Evolutionary conservation across 2,888 invertebrate species (phyloP).

Genomic region (Tryphoninae sp.): DNA sequence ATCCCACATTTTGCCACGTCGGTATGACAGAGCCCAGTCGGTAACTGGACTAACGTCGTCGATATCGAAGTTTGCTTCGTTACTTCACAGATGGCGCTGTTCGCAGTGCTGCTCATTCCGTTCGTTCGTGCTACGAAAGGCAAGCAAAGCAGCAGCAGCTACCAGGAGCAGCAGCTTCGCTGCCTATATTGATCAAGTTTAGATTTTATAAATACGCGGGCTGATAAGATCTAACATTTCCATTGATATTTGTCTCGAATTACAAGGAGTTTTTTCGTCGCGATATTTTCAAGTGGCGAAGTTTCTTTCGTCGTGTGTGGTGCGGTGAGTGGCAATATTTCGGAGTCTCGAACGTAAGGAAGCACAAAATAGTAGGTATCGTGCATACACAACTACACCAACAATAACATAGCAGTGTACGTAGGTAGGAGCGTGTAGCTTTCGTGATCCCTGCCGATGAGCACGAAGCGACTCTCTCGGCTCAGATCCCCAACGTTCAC

Average conservation of each 20-base stretch:
- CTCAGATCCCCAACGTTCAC: not conserved
- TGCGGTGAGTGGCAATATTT: conserved; percentile 40
- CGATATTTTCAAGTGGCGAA: conserved; percentile 16
- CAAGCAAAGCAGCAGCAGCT: conserved; percentile 54
- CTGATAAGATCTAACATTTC: conserved; percentile 50
- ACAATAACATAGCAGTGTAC: conserved; percentile 54
- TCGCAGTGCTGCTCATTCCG: conserved; percentile 7
- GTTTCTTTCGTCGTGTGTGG: conserved; percentile 26
- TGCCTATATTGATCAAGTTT: conserved; percentile 61
- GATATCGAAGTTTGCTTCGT: not conserved
- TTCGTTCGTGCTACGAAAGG: not conserved
- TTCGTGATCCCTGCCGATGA: not conserved
- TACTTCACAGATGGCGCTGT: conserved; percentile 13
- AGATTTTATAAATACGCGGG: conserved; percentile 61
- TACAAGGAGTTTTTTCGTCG: conserved; percentile 15
- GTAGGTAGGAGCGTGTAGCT: not conserved
- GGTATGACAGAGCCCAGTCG: no score
- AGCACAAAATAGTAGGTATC: conserved; percentile 57
- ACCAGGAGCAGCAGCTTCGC: conserved; percentile 53
- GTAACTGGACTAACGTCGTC: no score
- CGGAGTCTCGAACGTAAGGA: conserved; percentile 35
- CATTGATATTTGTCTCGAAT: conserved; percentile 32
- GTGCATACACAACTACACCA: conserved; percentile 52
- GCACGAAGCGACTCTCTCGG: not conserved
- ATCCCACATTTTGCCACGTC: no score